Conservation (phyloP, 2,797 vertebrate genomes). For the Alectoris magna region DNA sequence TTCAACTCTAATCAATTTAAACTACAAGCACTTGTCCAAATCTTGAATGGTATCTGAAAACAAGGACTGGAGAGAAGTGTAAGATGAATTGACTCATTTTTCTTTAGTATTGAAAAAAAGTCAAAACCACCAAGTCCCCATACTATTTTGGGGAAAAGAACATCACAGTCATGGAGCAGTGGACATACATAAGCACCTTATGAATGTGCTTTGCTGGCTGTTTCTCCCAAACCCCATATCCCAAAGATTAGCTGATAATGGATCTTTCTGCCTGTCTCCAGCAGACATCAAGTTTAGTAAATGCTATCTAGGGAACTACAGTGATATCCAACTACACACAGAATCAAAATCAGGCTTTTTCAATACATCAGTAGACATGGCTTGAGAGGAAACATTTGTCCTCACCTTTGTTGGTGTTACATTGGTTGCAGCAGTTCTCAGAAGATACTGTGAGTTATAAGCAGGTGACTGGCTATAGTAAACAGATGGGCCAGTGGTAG, state of each 20-base stretch:
- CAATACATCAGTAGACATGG: neutral
- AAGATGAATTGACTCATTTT: accelerated
- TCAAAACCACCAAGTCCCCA: neutral
- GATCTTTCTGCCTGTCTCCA: neutral
- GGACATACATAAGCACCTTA: accelerated
- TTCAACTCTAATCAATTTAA: neutral
- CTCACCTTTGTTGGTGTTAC: slow-evolving; percentile 96
- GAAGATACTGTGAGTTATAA: slow-evolving; percentile 96
- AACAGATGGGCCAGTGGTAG: slow-evolving; percentile 90
- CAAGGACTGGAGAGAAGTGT: neutral
- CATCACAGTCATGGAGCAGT: neutral
- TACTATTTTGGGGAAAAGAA: neutral
- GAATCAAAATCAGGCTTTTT: neutral
- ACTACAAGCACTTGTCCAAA: neutral
- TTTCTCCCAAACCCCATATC: neutral
- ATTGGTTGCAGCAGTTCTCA: slow-evolving; percentile 89
- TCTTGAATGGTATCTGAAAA: neutral
- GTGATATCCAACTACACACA: neutral
- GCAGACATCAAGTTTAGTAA: neutral
- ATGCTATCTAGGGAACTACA: neutral
- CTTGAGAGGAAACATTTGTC: neutral
- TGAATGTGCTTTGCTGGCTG: neutral
- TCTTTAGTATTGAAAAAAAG: neutral
- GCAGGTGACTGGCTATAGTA: slow-evolving; percentile 95
- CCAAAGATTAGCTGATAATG: neutral